A percentile compares a stretch with the other conserved stretches of the same genome.
These are phyloP conservation scores for Brachyistius frenatus DNA, from an alignment of 2,113 vertebrate genomes.

Conservation along the genomic window DNA sequence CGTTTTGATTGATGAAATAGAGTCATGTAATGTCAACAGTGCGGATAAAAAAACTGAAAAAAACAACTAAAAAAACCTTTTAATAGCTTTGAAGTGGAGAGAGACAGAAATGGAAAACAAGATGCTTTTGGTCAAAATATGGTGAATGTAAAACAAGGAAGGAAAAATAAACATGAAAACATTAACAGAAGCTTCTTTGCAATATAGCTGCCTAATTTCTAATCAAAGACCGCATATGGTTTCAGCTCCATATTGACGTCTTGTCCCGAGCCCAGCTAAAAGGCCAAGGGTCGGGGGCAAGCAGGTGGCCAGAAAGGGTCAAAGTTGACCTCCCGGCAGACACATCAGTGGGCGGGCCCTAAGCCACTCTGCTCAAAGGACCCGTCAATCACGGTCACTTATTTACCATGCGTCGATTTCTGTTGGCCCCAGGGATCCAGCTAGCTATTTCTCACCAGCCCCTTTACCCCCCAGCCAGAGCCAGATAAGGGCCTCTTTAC, in stretches of 20 bases:
- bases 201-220: background rate
- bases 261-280: conserved; percentile 46
- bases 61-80: background rate
- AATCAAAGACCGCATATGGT: conserved; percentile 4
- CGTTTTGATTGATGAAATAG: too few relatives aligned
- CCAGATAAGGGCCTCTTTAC: conserved; percentile 82
- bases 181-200: background rate
- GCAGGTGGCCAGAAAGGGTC: conserved; percentile 81
- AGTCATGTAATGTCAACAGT: background rate
- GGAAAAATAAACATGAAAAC: background rate
- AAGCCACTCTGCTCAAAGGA: conserved; percentile 70
- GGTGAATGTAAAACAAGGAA: background rate
- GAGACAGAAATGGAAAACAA: background rate
- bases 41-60: background rate
- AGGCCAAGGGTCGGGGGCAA: conserved; percentile 70
- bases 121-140: background rate
- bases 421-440: conserved; percentile 68
- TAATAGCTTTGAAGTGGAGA: background rate
- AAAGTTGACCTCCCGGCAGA: conserved; percentile 75
- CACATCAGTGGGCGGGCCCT: conserved; percentile 68
- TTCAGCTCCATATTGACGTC: background rate
- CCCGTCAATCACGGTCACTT: conserved; percentile 82
- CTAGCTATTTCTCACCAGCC: conserved; percentile 57
- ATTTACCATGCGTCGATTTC: conserved; percentile 69
- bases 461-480: conserved; percentile 69